A percentile compares a stretch with the other conserved stretches of the same genome.
Conservation (phyloP, 2,888 invertebrate genomes). For the Melangyna quadrimaculata region DNA sequence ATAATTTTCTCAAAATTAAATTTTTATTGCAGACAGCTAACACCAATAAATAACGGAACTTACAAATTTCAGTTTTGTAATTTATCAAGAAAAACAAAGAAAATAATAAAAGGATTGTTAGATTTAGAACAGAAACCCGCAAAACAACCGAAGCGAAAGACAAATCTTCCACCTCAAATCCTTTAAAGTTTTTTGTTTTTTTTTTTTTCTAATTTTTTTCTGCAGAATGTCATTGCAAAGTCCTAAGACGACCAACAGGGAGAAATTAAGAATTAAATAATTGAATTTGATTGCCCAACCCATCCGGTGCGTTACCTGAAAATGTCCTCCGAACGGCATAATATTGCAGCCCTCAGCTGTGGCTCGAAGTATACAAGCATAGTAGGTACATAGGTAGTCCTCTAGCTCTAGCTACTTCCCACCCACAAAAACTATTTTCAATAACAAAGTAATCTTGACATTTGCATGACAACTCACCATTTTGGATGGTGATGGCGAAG, state of each 20-base stretch:
- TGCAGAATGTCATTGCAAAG: conserved; percentile 55
- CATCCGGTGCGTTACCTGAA: conserved; percentile 65
- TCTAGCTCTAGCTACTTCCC: background rate
- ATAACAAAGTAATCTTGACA: conserved; percentile 72
- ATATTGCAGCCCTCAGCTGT: conserved; percentile 58
- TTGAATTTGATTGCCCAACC: conserved; percentile 70
- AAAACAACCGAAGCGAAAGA: conserved; percentile 26
- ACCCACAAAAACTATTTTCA: conserved; percentile 66
- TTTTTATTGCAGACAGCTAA: background rate
- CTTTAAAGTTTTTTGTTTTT: conserved; percentile 5
- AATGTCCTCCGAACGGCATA: conserved; percentile 37
- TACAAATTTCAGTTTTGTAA: background rate
- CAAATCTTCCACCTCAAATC: conserved; percentile 62
- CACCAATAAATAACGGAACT: background rate
- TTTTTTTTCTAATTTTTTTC: background rate
- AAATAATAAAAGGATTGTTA: background rate
- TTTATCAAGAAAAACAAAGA: background rate
- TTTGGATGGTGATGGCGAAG: conserved; percentile 46
- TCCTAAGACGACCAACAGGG: conserved; percentile 35
- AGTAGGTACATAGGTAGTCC: too few relatives aligned
- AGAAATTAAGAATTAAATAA: conserved; percentile 70
- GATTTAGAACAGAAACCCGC: background rate
- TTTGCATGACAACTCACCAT: conserved; percentile 71
- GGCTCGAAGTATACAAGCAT: background rate
- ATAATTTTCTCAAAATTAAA: too few relatives aligned